A percentile compares a stretch with the other conserved stretches of the same genome.
Evolutionary conservation across 2,113 vertebrate genomes (phyloP).

Genomic region (Tenebrosternarchus preto): DNA sequence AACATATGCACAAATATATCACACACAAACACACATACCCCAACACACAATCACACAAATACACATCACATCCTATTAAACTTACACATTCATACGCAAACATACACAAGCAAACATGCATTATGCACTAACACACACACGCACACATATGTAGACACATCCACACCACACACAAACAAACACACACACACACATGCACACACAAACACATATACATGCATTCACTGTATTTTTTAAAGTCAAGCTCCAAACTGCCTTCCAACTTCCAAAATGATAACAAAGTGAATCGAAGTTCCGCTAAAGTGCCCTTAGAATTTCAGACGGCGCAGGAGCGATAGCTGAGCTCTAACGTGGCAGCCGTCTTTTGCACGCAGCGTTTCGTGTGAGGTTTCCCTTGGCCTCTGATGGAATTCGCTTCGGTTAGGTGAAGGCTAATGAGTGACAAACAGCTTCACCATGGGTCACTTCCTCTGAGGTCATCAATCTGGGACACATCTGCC

Average conservation of each 20-base stretch:
- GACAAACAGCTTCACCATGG: conserved; percentile 65
- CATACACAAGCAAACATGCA: too few species aligned
- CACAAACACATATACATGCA: not conserved
- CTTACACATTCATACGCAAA: conserved; percentile 58
- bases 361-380: conserved; percentile 54
- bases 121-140: conserved; percentile 44
- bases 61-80: not conserved
- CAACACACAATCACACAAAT: not conserved
- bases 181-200: not conserved
- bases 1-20: too few species aligned
- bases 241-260: not conserved
- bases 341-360: too few species aligned
- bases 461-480: conserved; percentile 72
- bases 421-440: conserved; percentile 56
- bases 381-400: conserved; percentile 54
- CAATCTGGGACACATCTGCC: conserved; percentile 53
- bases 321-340: too few species aligned
- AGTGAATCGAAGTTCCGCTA: not conserved
- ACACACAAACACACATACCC: conserved; percentile 1
- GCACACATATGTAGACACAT: conserved; percentile 20
- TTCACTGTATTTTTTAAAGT: not conserved
- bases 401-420: conserved; percentile 67
- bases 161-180: conserved; percentile 23
- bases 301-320: conserved; percentile 50
- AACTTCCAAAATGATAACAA: not conserved